Base-by-base conservation (phyloP, 2,888 invertebrate species). In the Iphiclides podalirius region DNA sequence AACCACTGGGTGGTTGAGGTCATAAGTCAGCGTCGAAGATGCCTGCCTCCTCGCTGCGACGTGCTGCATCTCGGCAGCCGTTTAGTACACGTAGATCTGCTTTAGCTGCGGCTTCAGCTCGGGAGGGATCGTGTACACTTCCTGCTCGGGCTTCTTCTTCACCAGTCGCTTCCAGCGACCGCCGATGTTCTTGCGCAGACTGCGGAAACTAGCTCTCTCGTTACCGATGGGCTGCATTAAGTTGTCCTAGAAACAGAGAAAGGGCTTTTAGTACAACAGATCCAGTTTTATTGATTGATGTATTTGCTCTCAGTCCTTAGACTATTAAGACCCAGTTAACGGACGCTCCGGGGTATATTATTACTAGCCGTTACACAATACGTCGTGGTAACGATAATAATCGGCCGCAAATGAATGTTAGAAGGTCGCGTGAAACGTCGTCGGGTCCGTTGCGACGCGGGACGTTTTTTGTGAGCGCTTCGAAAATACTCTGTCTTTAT, bases 21-120 rank as follows among this genome's bases (percentile, higher is more conserved):
- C n/a, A n/a, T n/a, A n/a, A n/a, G n/a, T n/a, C 49, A 52, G 73
- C 73, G 72, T 67, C 71, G 75, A 83, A 81, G 78, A 67, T 65
- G 78, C 79, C 81, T 76, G 83, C 82, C 84, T 81, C 82, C 70
- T 67, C 72, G 77, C 73, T 72, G 67, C 26, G 1, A 26, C 9
- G 9, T 20, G 20, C 20, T 20, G 3, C 20, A n/a, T n/a, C n/a
- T 20, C 20, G 20, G 20, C 20, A 3, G 20, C 20, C 4, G 49
- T n/a, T 90, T 90, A 95, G 88, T 95, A 96, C 77, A 96, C 95
- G 84, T 95, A 96, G 74, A 96, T 96, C 77, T 95, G 94, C 88
- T 95, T 95, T 64, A 96, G 91, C 89, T 96, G 95, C 64, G 95
- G 95, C 80, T 94, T 94, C 70, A 95, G 90, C 89, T 95, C 95